Percentiles rank a stretch among this genome's conserved stretches.
These are phyloP conservation scores for Dicaeum eximium DNA, from an alignment of 2,113 vertebrate species.

Conservation along the genomic window DNA sequence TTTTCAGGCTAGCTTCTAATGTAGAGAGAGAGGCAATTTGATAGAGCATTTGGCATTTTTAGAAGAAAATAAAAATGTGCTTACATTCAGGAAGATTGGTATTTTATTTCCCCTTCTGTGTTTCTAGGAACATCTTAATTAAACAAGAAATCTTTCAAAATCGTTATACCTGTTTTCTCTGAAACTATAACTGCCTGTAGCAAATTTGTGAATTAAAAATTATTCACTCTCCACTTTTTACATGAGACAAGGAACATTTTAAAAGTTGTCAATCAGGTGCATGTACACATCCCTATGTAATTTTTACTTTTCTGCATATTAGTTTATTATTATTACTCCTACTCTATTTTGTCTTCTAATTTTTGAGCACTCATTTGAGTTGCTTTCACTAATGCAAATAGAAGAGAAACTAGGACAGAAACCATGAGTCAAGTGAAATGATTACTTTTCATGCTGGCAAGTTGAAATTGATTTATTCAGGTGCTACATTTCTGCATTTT, in stretches of 20 bases:
- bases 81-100: neutral
- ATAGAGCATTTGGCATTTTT: neutral
- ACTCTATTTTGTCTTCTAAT: neutral
- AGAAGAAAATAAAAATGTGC: neutral
- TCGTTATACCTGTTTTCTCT: neutral
- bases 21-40: neutral
- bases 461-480: neutral
- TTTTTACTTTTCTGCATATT: neutral
- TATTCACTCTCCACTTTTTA: neutral
- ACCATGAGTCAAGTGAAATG: neutral
- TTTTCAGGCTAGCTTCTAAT: conserved; percentile 30
- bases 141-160: conserved; percentile 1
- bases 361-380: neutral
- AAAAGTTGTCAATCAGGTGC: neutral
- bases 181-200: neutral
- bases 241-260: neutral
- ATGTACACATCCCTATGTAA: neutral
- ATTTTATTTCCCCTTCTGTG: neutral
- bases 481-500: neutral
- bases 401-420: neutral
- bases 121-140: conserved; percentile 26
- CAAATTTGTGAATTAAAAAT: neutral
- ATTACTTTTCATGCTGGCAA: neutral
- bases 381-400: neutral
- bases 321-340: neutral